Evolutionary conservation across 2,888 invertebrate species (phyloP), one percentile per base, ranked within the genome.

Genomic region (Tachina lurida): DNA sequence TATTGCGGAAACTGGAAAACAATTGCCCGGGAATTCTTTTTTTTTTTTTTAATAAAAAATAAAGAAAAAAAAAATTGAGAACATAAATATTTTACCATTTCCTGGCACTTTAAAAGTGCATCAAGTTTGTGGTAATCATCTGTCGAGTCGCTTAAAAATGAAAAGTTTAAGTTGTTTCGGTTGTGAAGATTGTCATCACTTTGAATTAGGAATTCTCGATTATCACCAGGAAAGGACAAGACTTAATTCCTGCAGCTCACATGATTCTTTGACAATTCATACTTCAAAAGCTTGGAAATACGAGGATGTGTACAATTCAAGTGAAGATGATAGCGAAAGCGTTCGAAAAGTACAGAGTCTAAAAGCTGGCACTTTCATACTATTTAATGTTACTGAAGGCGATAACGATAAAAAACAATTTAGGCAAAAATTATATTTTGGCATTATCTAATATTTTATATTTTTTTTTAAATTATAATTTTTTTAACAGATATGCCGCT

Each of bases 11-110:
- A 60, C 73, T 73, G 56, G 49, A 60, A 60, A 22, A 60, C 47
- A 73, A 71, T 73, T 73, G 73, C 39, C 60, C 60, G 73, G 60
- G 22, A 60, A 60, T 73, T 60, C 13, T n/a, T 5, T 58, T n/a
- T n/a, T n/a, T n/a, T n/a, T n/a, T n/a, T n/a, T n/a, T 47, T 63
- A 65, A 65, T 65, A 60, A 73, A 60, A 73, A 73, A 73, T 60
- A 31, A 45, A 60, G 19, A 45, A 17, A 17, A 22, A 71, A 71
- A 71, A 68, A 63, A 47, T 15, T 65, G 22, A 39, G 15, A 67
- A 31, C 39, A 49, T 52, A 67, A 73, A 60, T 73, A 62, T 54
- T 54, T 54, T 54, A 19, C 19, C 54, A 54, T 54, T 54, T 19
- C 54, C 54, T 19, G 17, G 54, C 19, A 54, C 17, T 19, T 19